Evolutionary conservation across 2,888 invertebrate genomes (phyloP), one percentile per base, ranked within the genome.

Genomic region (Agrochola circellaris): DNA sequence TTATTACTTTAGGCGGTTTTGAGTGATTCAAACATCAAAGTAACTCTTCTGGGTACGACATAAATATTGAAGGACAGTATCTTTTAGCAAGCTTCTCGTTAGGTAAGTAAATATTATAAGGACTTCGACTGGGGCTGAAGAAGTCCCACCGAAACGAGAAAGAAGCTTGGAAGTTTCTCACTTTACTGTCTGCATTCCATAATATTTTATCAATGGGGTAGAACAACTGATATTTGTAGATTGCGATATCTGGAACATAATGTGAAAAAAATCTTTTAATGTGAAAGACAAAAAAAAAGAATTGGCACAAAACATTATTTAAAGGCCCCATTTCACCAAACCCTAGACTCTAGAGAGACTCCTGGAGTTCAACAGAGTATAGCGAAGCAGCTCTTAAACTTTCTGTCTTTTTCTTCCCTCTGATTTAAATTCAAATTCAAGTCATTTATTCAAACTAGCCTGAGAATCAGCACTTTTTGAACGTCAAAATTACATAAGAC

Each of bases 41-140:
- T 26, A 77, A 54, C 38, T 81, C 65, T 15, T 54, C 38, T 61
- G 9, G 60, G 13, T 66, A 30, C n/a, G n/a, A 30, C 20, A 17
- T 30, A 66, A 26, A 73, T 42, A 79, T 81, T 42, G 79, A 75
- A 45, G 79, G 81, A 42, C 79, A 79, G 42, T 67, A 79, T 75
- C 65, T 73, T 48, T 7, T 66, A 30, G 81, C 74, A 54, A 79
- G 65, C 34, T 48, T 26, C 6, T 66, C 74, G 7, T 74, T 54
- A 20, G 38, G 0, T 0, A 54, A 15, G 23, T 45, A 45, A 66
- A 34, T 26, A 23, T 0, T 15, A 11, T 58, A 42, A 7, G 23
- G 51, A 23, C 42, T 60, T 51, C 17, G 54, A 60, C 23, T 64
- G 23, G 15, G 20, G 11, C 23, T 61, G 8, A n/a, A 54, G 45